These are phyloP conservation scores for Candoia aspera DNA, from an alignment of 2,113 vertebrate genomes.

Conservation along the genomic window DNA sequence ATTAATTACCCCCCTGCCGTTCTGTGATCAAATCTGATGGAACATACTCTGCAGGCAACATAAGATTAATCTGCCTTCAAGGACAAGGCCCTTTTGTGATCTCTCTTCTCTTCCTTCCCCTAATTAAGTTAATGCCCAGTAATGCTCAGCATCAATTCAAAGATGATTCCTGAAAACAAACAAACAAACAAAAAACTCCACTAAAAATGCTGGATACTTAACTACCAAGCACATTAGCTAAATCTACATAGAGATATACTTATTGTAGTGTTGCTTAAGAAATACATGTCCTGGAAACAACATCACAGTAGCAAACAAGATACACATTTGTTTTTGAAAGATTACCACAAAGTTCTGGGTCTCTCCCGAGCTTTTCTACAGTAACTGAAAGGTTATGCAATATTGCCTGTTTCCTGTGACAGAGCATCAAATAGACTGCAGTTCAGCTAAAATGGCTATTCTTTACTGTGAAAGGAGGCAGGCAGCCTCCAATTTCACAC, in stretches of 20 bases:
- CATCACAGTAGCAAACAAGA: slow-evolving; percentile 29
- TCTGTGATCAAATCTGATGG: slow-evolving; percentile 38
- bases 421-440: not conserved
- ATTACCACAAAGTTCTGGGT: slow-evolving; percentile 13
- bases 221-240: slow-evolving; percentile 50
- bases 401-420: not conserved
- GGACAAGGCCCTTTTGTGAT: slow-evolving; percentile 56
- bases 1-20: slow-evolving; percentile 63
- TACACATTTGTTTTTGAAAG: slow-evolving; percentile 47
- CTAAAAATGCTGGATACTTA: slow-evolving; percentile 35
- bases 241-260: slow-evolving; percentile 48
- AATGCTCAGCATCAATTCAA: slow-evolving; percentile 17
- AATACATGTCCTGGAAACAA: slow-evolving; percentile 47
- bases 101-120: slow-evolving; percentile 4
- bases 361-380: not conserved
- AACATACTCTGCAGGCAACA: slow-evolving; percentile 47
- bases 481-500: too few species aligned
- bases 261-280: slow-evolving; percentile 55
- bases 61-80: slow-evolving; percentile 58
- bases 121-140: slow-evolving; percentile 20
- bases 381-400: slow-evolving; percentile 38
- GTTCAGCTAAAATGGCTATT: not conserved
- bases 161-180: slow-evolving; percentile 15
- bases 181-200: not conserved
- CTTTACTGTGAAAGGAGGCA: not conserved